Evolutionary conservation across 2,797 vertebrate species (phyloP), one percentile per base, ranked within the genome.

Genomic region (Vipera ursinii): DNA sequence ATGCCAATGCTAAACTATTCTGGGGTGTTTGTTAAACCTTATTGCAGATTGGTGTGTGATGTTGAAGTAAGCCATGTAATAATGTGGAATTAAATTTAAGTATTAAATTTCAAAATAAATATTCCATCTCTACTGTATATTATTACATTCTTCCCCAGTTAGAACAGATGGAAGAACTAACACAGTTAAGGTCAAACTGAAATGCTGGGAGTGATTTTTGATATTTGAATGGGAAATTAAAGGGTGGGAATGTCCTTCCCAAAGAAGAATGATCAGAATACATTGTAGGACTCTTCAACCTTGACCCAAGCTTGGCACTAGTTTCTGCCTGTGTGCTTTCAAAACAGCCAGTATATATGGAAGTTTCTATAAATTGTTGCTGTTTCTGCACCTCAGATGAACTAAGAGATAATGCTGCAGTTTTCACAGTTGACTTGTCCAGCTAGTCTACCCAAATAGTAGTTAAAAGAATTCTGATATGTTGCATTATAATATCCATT

Each of bases 291-390:
- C 15, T 53, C 57, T 92, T 69, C 94, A 86, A 85, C 65, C 60
- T 88, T 56, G 91, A 94, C 44, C 59, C 69, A 0, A 82, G 86
- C 90, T 26, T 32, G 85, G 89, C 87, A 92, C 65, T 93, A 89
- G 86, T 0, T 0, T 22, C 86, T 56, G n/a, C 0, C 38, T 86
- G 82, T 14, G 0, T 15, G 85, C 32, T 94, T 97, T 95, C 12
- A 0, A 93, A 96, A 95, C 55, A 65, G 20, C 78, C 61, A 53
- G 57, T 17, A 44, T 61, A 0, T n/a, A 73, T 15, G 57, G 5
- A 0, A 4, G 12, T 63, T 94, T 96, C 92, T 93, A 1, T 94
- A 96, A 95, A 0, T 1, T 0, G 32, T 92, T 90, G 86, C 87
- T 91, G 15, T 91, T 88, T 48, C 56, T 26, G 32, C 3, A 60